phyloP scores from a whole-genome alignment of 92 coral and sea anemone genomes.

The Umimayanthus chanpuru region DNA sequence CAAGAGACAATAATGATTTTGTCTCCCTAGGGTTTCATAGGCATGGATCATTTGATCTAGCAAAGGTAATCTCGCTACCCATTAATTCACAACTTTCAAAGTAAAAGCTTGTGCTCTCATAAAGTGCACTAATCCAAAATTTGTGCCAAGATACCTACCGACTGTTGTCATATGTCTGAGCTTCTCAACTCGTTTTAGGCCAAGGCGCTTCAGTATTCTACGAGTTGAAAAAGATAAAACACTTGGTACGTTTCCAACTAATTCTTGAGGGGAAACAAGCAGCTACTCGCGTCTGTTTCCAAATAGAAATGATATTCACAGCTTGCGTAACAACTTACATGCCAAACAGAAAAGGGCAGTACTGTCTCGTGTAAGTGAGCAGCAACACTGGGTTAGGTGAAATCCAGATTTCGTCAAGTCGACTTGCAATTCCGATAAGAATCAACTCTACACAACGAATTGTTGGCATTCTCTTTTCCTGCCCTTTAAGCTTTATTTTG shows the following conservation, averaged over 20 bases:
- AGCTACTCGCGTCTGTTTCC: not conserved
- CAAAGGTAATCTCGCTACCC: too few species aligned
- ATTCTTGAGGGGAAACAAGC: not conserved
- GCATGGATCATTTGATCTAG: too few species aligned
- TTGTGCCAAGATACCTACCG: not conserved
- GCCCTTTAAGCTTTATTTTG: conserved; percentile 37
- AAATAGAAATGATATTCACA: not conserved
- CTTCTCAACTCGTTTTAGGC: conserved; percentile 70
- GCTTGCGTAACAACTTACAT: conserved; percentile 60
- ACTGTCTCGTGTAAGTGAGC: conserved; percentile 71
- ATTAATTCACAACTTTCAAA: too few species aligned
- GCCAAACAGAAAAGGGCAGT: conserved; percentile 68
- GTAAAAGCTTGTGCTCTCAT: not conserved
- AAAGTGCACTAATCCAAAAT: not conserved
- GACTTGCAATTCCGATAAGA: conserved; percentile 75
- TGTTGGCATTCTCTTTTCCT: conserved; percentile 75
- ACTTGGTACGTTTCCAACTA: not conserved
- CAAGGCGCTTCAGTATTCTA: conserved; percentile 80
- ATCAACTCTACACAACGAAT: conserved; percentile 77
- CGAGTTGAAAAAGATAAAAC: not conserved
- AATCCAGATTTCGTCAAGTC: conserved; percentile 93
- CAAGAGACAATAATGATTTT: too few species aligned
- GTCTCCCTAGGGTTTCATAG: too few species aligned
- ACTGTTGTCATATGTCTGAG: conserved; percentile 56
- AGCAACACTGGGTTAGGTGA: conserved; percentile 75